Evolutionary conservation across 2,797 vertebrate genomes (phyloP), one percentile per base, ranked within the genome.

Genomic region (Sebastes glaucus): DNA sequence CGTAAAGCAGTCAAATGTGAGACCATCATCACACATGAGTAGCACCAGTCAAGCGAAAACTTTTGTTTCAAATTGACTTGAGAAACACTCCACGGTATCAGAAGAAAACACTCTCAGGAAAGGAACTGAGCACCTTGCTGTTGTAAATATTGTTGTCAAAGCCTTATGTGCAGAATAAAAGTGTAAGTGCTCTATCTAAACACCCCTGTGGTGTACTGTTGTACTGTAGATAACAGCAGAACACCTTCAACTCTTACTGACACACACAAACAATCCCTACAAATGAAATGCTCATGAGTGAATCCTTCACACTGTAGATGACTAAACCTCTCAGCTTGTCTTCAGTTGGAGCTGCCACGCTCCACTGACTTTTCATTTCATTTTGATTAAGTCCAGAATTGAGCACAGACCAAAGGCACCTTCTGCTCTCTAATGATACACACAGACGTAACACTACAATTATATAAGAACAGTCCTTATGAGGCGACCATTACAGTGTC

Each of bases 281-380:
- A 78, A 82, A 88, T 78, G 72, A 30, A 77, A 67, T 20, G 55
- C 67, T 52, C 11, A 4, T 8, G 20, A 70, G 23, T 74, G 35
- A 77, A 71, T 79, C 25, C 25, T 60, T 83, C 33, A 46, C 23
- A 18, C 23, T 27, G 27, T 20, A 53, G 56, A 62, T 46, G 52
- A 61, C 20, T 56, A 16, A 46, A 65, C 27, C 62, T 25, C 30
- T 25, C 30, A 56, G 59, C 46, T n/a, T 22, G 66, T 61, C 42
- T 70, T 79, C 27, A 32, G 68, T 73, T 52, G 11, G 22, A 72
- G 64, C 73, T 56, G 53, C 68, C 30, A 52, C 0, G 25, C 35
- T 72, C 32, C 66, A 18, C 18, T 76, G 56, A 79, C 60, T 70
- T 72, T 77, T 74, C 66, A 80, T 82, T 88, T 68, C 2, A 63